Percentiles rank a stretch among this genome's conserved stretches.
Conservation (phyloP, 2,113 vertebrate genomes). For the Gopherus evgoodei region DNA sequence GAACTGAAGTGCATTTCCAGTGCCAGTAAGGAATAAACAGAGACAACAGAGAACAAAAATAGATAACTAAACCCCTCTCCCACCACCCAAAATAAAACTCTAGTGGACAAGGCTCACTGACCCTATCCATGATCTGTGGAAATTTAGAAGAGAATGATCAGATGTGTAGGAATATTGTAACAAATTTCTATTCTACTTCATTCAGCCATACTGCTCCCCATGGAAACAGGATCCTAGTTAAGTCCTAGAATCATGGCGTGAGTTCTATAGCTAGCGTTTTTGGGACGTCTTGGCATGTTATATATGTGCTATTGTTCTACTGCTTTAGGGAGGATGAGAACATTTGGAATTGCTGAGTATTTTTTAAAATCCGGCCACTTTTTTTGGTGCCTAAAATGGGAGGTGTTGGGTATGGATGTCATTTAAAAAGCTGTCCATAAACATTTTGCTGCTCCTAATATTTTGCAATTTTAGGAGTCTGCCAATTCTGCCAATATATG, state of each 20-base stretch:
- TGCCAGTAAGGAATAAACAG: neutral
- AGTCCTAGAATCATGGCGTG: neutral
- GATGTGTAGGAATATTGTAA: slow-evolving; percentile 54
- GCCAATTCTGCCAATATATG: neutral
- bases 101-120: neutral
- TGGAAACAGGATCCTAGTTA: slow-evolving; percentile 23
- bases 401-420: neutral
- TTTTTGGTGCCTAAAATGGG: neutral
- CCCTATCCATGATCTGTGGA: slow-evolving; percentile 45
- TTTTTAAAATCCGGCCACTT: neutral
- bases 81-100: slow-evolving; percentile 30
- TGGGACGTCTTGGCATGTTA: neutral
- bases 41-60: neutral
- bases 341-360: neutral
- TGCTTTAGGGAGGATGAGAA: neutral
- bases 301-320: neutral
- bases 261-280: slow-evolving; percentile 24
- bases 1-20: neutral
- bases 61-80: slow-evolving; percentile 32
- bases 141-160: slow-evolving; percentile 41
- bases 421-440: neutral
- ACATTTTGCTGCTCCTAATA: neutral
- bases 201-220: slow-evolving; percentile 32
- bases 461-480: neutral
- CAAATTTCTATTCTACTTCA: slow-evolving; percentile 50